Evolutionary conservation across 2,888 invertebrate species (phyloP).

Genomic region (Calephelis perditalis): DNA sequence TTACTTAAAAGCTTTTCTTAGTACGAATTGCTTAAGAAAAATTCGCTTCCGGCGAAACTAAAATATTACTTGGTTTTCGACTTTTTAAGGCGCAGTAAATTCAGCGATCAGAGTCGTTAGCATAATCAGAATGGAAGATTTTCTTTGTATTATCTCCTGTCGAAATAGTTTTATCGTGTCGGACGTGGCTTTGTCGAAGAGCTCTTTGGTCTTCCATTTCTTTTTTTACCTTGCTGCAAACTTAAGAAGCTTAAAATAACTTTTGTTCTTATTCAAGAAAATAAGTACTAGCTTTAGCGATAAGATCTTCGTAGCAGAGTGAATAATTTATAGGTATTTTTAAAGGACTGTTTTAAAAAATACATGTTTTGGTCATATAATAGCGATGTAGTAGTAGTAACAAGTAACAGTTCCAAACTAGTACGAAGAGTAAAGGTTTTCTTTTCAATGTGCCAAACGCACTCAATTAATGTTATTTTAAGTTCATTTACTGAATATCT

Average conservation of each 20-base stretch:
- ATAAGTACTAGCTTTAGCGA: too few relatives aligned
- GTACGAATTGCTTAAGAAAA: not conserved
- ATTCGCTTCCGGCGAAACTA: constrained; percentile 7
- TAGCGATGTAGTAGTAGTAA: too few relatives aligned
- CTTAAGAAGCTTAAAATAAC: not conserved
- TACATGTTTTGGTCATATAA: too few relatives aligned
- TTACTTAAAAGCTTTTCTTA: constrained; percentile 4
- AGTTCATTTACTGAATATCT: too few relatives aligned
- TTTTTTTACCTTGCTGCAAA: constrained; percentile 26
- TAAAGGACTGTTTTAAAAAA: too few relatives aligned
- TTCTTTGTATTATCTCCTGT: constrained; percentile 8
- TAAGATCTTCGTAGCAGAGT: too few relatives aligned
- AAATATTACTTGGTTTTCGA: constrained; percentile 7
- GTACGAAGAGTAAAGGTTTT: too few relatives aligned
- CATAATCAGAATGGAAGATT: constrained; percentile 13
- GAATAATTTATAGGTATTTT: too few relatives aligned
- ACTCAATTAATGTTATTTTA: too few relatives aligned
- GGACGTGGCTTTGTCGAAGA: constrained; percentile 20
- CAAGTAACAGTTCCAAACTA: too few relatives aligned
- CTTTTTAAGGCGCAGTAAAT: constrained; percentile 9
- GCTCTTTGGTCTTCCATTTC: constrained; percentile 29
- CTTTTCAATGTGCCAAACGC: too few relatives aligned
- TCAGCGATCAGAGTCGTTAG: constrained; percentile 9
- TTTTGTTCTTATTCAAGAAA: too few relatives aligned
- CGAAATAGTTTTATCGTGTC: constrained; percentile 9